Evolutionary conservation across 2,888 invertebrate species (phyloP), one percentile per base, ranked within the genome.

Genomic region (Conops quadrifasciatus): DNA sequence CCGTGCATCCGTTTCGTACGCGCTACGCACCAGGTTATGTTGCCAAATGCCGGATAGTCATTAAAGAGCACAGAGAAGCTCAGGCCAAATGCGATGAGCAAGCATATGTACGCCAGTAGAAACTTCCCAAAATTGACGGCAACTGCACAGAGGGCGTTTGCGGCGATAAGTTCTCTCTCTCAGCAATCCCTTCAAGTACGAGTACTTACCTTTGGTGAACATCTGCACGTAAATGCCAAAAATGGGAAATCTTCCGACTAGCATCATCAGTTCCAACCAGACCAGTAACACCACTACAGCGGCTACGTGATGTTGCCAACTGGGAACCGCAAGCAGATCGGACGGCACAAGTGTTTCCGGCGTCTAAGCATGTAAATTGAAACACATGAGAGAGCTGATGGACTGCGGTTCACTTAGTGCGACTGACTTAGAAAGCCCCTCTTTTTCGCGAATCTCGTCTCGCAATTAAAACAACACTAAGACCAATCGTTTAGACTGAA

Each of bases 181-280:
- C n/a, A n/a, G n/a, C 24, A 13, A 15, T n/a, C 21, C 15, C 4
- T 9, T 36, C 36, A 19, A 59, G n/a, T 28, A 11, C 45, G n/a
- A 16, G 3, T 49, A 59, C 16, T 64, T 77, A 89, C 90, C 91
- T 79, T 92, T 93, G 1, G 93, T 93, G 82, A 94, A 94, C 94
- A 95, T 94, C 86, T 94, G 94, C 26, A 95, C 92, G 81, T 94
- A 94, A 2, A 94, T 87, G 0, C 94, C 94, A 78, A 94, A 94
- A 76, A 92, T 92, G 47, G 94, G 95, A 84, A 95, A 94, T 70
- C 94, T 87, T 26, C 94, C 94, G 19, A 95, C 91, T 30, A 94
- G 90, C 90, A 94, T 92, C 93, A 95, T 93, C 19, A 94, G 85
- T 81, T 95, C 94, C 9, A 94, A 83, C 94, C 94, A 95, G 51